These are phyloP conservation scores for Cygnus atratus DNA, from an alignment of 2,113 vertebrate genomes.

Conservation along the genomic window DNA sequence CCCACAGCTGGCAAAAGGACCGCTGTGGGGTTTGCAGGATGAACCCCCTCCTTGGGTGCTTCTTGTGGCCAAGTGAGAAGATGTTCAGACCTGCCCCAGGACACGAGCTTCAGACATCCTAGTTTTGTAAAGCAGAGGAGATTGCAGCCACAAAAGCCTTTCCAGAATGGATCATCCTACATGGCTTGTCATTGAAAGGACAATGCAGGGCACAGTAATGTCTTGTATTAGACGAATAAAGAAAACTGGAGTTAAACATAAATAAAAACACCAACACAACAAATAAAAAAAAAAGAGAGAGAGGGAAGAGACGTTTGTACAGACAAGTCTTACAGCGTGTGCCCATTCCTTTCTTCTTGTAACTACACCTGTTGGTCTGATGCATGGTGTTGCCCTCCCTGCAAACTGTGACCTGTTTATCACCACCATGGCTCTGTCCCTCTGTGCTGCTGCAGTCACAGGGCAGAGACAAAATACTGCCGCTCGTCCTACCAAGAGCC, in stretches of 20 bases:
- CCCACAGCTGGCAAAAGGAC: background rate
- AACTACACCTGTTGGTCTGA: background rate
- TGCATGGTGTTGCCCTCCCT: background rate
- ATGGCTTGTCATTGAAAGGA: background rate
- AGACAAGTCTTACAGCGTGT: background rate
- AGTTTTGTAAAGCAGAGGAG: background rate
- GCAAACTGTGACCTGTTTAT: background rate
- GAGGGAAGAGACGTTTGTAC: background rate
- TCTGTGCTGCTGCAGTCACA: fast-evolving
- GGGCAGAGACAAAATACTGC: background rate
- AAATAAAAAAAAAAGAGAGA: background rate
- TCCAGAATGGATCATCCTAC: fast-evolving
- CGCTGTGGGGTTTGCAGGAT: background rate
- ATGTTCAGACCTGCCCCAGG: background rate
- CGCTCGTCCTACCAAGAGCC: background rate
- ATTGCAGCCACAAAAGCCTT: background rate
- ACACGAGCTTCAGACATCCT: background rate
- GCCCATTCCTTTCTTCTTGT: background rate
- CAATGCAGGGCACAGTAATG: background rate
- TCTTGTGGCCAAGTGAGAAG: background rate
- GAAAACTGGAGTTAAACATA: background rate
- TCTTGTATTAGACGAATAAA: background rate
- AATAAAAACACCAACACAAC: background rate
- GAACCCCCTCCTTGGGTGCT: background rate
- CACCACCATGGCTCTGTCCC: fast-evolving